Percentiles rank a stretch among this genome's conserved stretches.
Evolutionary conservation across 2,113 vertebrate genomes (phyloP).

Genomic region (Rhegmatorhina hoffmannsi): DNA sequence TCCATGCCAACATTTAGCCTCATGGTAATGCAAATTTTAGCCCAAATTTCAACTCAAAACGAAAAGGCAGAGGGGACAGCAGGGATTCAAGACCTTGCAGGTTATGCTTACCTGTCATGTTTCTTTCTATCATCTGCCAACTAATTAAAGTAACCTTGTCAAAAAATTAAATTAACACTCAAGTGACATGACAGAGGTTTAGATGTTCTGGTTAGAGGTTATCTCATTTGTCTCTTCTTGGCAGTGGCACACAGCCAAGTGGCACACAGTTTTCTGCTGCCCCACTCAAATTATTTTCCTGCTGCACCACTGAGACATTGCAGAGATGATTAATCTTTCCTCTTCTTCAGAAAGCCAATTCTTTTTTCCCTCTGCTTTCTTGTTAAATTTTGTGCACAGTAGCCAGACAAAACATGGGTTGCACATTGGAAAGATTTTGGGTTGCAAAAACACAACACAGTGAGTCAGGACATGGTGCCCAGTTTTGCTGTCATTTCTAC

Average conservation of each 20-base stretch:
- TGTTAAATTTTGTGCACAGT: background rate
- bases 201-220: background rate
- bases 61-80: background rate
- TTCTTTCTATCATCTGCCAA: slow-evolving; percentile 36
- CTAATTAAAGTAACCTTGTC: slow-evolving; percentile 49
- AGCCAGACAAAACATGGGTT: background rate
- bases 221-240: background rate
- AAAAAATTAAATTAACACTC: slow-evolving; percentile 34
- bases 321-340: background rate
- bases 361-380: background rate
- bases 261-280: background rate
- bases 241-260: background rate
- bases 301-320: background rate
- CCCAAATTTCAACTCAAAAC: background rate
- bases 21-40: background rate
- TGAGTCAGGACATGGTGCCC: background rate
- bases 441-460: background rate
- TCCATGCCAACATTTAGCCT: background rate
- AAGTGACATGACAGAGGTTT: background rate
- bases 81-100: slow-evolving; percentile 8
- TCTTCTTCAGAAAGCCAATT: background rate
- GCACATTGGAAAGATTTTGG: background rate
- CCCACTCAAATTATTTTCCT: background rate
- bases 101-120: background rate
- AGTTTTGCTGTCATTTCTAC: background rate